Conservation (phyloP, 1,140 invertebrate species). For the Orchestia grillus region DNA sequence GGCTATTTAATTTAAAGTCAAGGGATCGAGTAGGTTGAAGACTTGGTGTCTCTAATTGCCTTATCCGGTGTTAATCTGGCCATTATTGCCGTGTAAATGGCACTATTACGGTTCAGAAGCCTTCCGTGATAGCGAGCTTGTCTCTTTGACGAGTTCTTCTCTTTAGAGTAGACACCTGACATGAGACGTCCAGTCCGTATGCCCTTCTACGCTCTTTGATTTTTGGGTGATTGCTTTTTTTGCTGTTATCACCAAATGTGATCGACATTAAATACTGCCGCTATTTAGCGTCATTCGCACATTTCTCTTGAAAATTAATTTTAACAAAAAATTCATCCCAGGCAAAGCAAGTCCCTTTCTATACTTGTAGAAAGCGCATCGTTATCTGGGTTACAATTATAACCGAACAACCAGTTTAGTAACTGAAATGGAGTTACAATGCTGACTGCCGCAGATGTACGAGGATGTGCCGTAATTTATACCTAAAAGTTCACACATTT, state of each 20-base stretch:
- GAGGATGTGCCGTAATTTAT: background rate
- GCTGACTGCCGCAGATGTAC: background rate
- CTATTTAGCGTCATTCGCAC: background rate
- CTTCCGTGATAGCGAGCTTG: constrained; percentile 30
- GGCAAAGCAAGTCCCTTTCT: background rate
- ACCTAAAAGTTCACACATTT: background rate
- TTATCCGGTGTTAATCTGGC: constrained; percentile 19
- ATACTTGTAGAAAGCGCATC: background rate
- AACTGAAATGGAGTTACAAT: background rate
- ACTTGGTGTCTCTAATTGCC: constrained; percentile 39
- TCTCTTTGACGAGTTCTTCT: constrained; percentile 11
- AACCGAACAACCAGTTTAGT: background rate
- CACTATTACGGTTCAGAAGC: constrained; percentile 36
- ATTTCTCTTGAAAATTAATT: background rate
- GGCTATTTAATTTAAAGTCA: constrained; percentile 30
- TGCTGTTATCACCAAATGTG: background rate
- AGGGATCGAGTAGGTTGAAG: background rate
- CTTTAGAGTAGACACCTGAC: background rate
- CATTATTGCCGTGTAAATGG: constrained; percentile 43
- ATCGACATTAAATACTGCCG: background rate
- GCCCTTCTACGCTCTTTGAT: background rate
- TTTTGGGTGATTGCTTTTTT: background rate
- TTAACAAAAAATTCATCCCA: background rate
- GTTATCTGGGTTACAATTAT: background rate
- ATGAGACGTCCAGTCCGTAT: background rate